Evolutionary conservation across 2,888 invertebrate species (phyloP).

Genomic region (Sinhomidia bicolor): DNA sequence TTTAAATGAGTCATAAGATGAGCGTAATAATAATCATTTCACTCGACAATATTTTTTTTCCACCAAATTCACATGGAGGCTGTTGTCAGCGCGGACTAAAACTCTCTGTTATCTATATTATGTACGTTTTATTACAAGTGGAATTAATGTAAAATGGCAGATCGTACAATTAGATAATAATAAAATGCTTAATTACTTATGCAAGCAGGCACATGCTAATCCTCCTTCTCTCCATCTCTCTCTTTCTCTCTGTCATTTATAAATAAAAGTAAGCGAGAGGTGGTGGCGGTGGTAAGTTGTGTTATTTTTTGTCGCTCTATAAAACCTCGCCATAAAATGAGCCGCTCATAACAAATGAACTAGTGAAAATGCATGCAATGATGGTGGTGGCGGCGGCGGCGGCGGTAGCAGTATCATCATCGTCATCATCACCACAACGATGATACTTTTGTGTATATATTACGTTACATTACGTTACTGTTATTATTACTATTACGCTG

Average conservation of each 20-base stretch:
- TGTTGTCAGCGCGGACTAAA: too few relatives aligned
- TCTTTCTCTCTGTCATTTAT: slow-evolving; percentile 1
- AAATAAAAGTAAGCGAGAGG: slow-evolving; percentile 5
- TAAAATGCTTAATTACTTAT: slow-evolving; percentile 50
- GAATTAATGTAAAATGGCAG: slow-evolving; percentile 55
- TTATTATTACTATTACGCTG: slow-evolving; percentile 40
- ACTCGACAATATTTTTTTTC: neutral
- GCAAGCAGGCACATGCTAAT: slow-evolving; percentile 34
- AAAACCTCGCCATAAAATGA: slow-evolving; percentile 14
- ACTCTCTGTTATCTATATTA: slow-evolving; percentile 47
- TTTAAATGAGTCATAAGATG: neutral
- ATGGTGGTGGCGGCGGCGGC: too few relatives aligned
- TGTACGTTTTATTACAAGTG: slow-evolving; percentile 48
- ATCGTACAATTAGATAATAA: slow-evolving; percentile 54
- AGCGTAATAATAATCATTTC: slow-evolving; percentile 7
- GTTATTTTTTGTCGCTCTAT: neutral
- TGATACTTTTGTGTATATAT: slow-evolving; percentile 13
- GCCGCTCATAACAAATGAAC: neutral
- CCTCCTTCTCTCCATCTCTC: neutral
- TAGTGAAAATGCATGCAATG: slow-evolving; percentile 14
- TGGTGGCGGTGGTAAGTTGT: neutral
- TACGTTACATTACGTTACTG: neutral
- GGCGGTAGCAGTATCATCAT: too few relatives aligned
- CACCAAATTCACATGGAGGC: neutral
- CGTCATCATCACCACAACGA: neutral